Conservation (phyloP, 2,888 invertebrate genomes). For the Pimpla rufipes region DNA sequence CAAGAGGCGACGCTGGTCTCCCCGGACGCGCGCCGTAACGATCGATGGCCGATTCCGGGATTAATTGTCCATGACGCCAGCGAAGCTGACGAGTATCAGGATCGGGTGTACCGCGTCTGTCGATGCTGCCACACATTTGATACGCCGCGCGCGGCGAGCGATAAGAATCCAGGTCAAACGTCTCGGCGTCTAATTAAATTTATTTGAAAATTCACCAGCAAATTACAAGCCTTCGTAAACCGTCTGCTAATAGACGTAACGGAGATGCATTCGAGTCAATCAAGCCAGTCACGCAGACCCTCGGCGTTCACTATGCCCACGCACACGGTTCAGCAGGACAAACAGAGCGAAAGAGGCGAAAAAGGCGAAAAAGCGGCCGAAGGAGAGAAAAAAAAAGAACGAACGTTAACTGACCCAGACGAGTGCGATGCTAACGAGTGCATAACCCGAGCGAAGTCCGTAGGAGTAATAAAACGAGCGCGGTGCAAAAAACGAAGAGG, state of each 20-base stretch:
- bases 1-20: slow-evolving; percentile 30
- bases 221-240: not conserved
- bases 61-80: slow-evolving; percentile 66
- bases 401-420: slow-evolving; percentile 32
- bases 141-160: not conserved
- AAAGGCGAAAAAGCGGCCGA: slow-evolving; percentile 27
- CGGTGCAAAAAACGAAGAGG: slow-evolving; percentile 58
- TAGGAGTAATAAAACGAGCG: slow-evolving; percentile 29
- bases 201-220: not conserved
- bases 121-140: not conserved
- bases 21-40: slow-evolving; percentile 56
- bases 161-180: not conserved
- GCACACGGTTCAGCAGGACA: not conserved
- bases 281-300: not conserved
- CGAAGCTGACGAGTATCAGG: slow-evolving; percentile 3
- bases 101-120: slow-evolving; percentile 20
- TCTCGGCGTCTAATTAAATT: not conserved
- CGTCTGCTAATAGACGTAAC: not conserved
- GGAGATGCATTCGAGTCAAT: slow-evolving; percentile 15
- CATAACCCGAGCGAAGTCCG: slow-evolving; percentile 38
- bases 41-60: slow-evolving; percentile 64
- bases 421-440: slow-evolving; percentile 51
- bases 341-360: not conserved
- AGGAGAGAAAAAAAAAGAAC: slow-evolving; percentile 21
- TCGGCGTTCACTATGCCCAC: not conserved